A percentile compares a stretch with the other conserved stretches of the same genome.
Conservation (phyloP, 1,140 invertebrate species). For the Pomacea maculata region DNA sequence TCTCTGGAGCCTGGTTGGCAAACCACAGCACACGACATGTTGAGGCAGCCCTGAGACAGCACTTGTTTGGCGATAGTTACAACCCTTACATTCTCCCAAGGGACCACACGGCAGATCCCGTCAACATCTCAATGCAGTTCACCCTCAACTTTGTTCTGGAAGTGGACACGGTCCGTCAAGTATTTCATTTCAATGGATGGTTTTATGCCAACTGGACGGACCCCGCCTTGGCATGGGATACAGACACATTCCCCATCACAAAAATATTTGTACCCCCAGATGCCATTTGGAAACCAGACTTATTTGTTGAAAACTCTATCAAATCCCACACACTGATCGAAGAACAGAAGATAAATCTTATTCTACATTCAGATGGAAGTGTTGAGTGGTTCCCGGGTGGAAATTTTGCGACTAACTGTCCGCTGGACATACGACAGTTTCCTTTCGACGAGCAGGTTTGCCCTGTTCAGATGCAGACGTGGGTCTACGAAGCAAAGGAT, state of each 20-base stretch:
- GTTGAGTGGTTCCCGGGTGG: constrained; percentile 7
- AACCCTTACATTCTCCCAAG: constrained; percentile 1
- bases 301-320: constrained; percentile 7
- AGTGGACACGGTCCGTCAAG: neutral
- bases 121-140: neutral
- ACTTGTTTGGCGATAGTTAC: constrained; percentile 44
- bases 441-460: constrained; percentile 93
- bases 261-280: neutral
- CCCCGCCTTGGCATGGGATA: constrained; percentile 9
- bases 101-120: neutral
- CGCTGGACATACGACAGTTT: constrained; percentile 72
- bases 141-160: neutral
- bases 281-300: constrained; percentile 1
- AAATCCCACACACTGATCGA: neutral
- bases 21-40: neutral
- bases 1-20: neutral
- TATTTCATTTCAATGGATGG: constrained; percentile 4
- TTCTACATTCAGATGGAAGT: neutral
- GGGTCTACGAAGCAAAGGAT: constrained; percentile 76
- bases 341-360: neutral
- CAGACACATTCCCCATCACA: neutral
- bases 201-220: constrained; percentile 6
- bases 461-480: constrained; percentile 95
- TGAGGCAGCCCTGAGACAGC: neutral
- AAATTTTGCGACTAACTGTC: constrained; percentile 76